phyloP scores from a whole-genome alignment of 2,888 invertebrate species.

The Plebejus anna region DNA sequence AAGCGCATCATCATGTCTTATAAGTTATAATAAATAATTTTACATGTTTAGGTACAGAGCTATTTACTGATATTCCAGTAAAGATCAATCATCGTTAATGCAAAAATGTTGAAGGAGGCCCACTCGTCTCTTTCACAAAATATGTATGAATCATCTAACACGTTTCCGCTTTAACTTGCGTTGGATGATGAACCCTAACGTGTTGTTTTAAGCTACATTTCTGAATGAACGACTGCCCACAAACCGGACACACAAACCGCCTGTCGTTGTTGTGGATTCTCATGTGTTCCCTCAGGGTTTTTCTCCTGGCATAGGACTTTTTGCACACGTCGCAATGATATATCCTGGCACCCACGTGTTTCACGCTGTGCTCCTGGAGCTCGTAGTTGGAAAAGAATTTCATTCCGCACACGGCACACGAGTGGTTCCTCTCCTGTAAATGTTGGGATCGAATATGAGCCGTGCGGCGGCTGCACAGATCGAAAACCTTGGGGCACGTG shows the following conservation, averaged over 20 bases:
- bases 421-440: constrained; percentile 68
- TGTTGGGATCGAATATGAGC: constrained; percentile 68
- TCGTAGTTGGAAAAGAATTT: constrained; percentile 79
- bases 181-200: constrained; percentile 67
- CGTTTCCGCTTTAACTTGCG: constrained; percentile 52
- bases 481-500: constrained; percentile 65
- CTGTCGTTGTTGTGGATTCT: constrained; percentile 70
- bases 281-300: constrained; percentile 72
- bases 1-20: neutral
- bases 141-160: constrained; percentile 37
- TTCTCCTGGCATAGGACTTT: constrained; percentile 68
- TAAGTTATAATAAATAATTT: neutral
- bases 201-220: constrained; percentile 71
- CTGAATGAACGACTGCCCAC: constrained; percentile 68
- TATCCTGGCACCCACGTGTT: constrained; percentile 76
- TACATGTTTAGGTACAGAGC: neutral
- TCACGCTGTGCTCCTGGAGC: constrained; percentile 76
- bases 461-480: constrained; percentile 64
- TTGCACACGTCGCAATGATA: constrained; percentile 77
- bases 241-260: constrained; percentile 62
- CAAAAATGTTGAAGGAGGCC: no score
- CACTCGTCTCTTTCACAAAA: neutral
- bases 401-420: constrained; percentile 74
- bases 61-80: neutral
- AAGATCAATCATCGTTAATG: no score